These are phyloP conservation scores for Leptinotarsa juncta DNA, from an alignment of 2,888 invertebrate species.

Conservation along the genomic window DNA sequence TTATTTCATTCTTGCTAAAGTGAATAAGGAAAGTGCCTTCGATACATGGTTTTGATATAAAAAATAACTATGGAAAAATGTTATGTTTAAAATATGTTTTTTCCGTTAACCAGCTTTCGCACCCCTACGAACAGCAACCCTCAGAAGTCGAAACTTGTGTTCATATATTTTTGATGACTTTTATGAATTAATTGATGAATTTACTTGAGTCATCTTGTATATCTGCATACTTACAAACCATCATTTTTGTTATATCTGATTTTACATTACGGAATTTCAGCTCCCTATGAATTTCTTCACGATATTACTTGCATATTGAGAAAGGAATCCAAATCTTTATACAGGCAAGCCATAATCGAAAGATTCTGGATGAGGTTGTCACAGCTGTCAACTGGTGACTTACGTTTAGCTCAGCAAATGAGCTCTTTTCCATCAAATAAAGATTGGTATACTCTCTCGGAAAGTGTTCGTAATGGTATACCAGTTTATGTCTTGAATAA, in stretches of 20 bases:
- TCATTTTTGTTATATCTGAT: no score
- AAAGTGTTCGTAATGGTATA: conserved; percentile 76
- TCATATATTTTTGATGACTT: no score
- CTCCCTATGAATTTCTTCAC: conserved; percentile 79
- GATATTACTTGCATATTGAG: conserved; percentile 77
- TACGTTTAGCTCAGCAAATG: conserved; percentile 75
- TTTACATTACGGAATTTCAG: conserved; percentile 58
- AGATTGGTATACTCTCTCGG: conserved; percentile 76
- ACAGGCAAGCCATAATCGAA: conserved; percentile 74
- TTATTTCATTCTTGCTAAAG: not conserved
- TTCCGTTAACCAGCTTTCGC: no score
- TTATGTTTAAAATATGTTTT: not conserved
- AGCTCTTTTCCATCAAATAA: conserved; percentile 73
- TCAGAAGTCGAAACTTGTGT: no score
- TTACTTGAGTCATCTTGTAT: no score
- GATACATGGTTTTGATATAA: not conserved
- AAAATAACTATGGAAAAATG: not conserved
- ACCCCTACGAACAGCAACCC: no score
- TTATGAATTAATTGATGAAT: no score
- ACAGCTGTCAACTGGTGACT: conserved; percentile 75
- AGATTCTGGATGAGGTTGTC: conserved; percentile 75
- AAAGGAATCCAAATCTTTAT: conserved; percentile 73
- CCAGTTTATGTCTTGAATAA: conserved; percentile 72
- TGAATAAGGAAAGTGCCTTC: no score
- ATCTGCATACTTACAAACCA: no score